Evolutionary conservation across 2,888 invertebrate genomes (phyloP), one percentile per base, ranked within the genome.

Genomic region (Mythimna impura): DNA sequence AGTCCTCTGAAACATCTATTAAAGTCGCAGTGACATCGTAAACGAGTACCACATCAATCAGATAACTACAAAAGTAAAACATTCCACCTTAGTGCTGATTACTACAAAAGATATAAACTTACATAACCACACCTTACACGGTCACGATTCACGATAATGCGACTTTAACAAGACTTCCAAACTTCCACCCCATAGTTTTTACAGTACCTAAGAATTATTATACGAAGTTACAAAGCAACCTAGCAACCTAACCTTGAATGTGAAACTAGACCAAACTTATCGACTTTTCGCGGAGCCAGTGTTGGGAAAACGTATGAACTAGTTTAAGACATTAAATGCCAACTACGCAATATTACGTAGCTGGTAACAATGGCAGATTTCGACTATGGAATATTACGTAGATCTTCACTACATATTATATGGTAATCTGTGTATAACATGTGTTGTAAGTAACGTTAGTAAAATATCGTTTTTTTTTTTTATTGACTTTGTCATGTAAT

Each of bases 81-180:
- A 62, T 80, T n/a, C 9, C 34, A 12, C 12, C 25, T 14, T 20
- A 60, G 17, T 30, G 47, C 74, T 69, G 81, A 80, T 81, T n/a
- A 63, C 71, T 8, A 55, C 30, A n/a, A 62, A n/a, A 70, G 63
- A 80, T 78, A 80, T 54, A 55, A 80, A 71, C 52, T 71, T 30
- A 81, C 81, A 71, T 30, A 72, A 72, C n/a, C 30, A 76, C 47
- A 54, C 47, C 25, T 50, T 58, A 60, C 58, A 50, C 55, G 71
- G 25, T 55, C 22, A 47, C 34, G 34, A 71, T n/a, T 60, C 63
- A 76, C 57, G 54, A 60, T 78, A 77, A 77, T 77, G 40, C 50
- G 72, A 80, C 36, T 80, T 72, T 81, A 81, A 81, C 78, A 65
- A 67, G 78, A 58, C 57, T 68, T 58, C 2, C 57, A 43, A 82